Conservation (phyloP, 2,888 invertebrate genomes). For the Kryphioiulus occultus region DNA sequence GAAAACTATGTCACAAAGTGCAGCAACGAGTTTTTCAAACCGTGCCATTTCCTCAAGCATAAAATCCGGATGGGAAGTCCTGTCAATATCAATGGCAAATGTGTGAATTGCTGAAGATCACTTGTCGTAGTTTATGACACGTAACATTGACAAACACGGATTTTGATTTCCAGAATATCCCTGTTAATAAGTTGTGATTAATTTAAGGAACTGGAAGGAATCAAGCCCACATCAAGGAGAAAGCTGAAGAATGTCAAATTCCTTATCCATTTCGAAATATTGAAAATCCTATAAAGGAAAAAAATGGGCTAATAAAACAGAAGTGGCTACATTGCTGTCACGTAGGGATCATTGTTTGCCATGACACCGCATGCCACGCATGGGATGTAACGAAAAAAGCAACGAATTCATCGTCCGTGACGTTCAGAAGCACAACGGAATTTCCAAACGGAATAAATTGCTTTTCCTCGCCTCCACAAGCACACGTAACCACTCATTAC, state of each 20-base stretch:
- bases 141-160: not conserved
- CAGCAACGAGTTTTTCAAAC: too few relatives aligned
- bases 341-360: not conserved
- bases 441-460: not conserved
- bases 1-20: too few relatives aligned
- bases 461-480: not conserved
- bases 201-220: not conserved
- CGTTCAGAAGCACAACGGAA: not conserved
- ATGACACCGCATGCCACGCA: not conserved
- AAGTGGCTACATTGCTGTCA: not conserved
- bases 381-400: not conserved
- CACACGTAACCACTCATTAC: slow-evolving; percentile 25
- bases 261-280: not conserved
- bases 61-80: too few relatives aligned
- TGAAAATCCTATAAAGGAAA: not conserved
- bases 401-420: not conserved
- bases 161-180: not conserved
- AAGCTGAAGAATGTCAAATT: not conserved
- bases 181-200: not conserved
- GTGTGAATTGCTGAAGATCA: too few relatives aligned
- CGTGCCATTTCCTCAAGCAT: too few relatives aligned
- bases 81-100: too few relatives aligned
- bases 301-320: not conserved
- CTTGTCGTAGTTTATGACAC: too few relatives aligned
- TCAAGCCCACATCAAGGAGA: not conserved